Conservation (phyloP, 2,888 invertebrate genomes). For the Hyposoter dolosus region DNA sequence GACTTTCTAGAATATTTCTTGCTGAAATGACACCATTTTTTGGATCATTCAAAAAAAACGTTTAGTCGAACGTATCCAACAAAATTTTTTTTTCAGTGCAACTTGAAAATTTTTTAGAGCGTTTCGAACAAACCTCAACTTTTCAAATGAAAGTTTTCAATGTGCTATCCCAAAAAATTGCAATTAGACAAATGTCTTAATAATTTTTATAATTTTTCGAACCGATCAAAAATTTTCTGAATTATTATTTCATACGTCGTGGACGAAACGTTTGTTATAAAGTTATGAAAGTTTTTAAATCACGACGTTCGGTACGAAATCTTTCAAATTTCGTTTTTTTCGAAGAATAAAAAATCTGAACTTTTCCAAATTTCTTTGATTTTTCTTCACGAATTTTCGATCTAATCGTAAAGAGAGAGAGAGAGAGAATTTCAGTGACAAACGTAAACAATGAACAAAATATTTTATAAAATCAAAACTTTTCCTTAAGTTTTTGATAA, state of each 20-base stretch:
- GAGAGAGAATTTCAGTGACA: not conserved
- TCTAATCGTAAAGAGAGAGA: not conserved
- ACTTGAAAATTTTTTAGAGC: too few relatives aligned
- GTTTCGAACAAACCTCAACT: not conserved
- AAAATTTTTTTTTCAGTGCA: too few relatives aligned
- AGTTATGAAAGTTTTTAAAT: not conserved
- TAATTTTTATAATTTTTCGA: not conserved
- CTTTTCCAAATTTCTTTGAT: not conserved
- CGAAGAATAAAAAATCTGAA: not conserved
- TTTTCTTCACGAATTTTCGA: not conserved
- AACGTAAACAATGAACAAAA: not conserved
- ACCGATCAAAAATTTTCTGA: not conserved
- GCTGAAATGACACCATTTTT: too few relatives aligned
- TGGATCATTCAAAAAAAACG: too few relatives aligned
- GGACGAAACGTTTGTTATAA: not conserved
- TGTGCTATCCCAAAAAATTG: not conserved
- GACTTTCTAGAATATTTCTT: too few relatives aligned
- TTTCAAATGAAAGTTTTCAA: not conserved
- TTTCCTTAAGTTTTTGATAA: not conserved
- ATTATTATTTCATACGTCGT: not conserved
- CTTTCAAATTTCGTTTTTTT: not conserved
- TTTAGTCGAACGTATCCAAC: too few relatives aligned
- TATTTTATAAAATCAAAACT: not conserved
- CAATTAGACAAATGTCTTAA: not conserved
- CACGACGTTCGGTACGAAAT: not conserved